Evolutionary conservation across 2,888 invertebrate species (phyloP).

Genomic region (Autographa gamma): DNA sequence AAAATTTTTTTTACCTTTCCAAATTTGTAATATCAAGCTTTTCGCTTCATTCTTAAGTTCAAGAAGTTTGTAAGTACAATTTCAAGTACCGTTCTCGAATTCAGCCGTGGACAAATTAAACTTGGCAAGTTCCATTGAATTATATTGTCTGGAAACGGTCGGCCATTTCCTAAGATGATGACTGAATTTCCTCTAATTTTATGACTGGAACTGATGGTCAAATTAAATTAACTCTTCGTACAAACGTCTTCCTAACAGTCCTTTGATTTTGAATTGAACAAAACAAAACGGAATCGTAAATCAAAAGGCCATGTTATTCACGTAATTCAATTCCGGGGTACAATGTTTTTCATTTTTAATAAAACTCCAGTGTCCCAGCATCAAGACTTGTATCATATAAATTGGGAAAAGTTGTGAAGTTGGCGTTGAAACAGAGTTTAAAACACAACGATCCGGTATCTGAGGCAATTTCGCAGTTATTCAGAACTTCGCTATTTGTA

Average conservation of each 20-base stretch:
- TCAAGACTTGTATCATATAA: constrained; percentile 12
- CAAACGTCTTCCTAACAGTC: constrained; percentile 14
- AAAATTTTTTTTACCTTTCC: constrained; percentile 12
- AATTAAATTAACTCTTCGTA: constrained; percentile 27
- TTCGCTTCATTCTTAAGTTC: constrained; percentile 29
- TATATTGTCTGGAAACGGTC: constrained; percentile 66
- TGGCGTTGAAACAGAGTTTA: constrained; percentile 38
- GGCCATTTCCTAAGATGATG: constrained; percentile 57
- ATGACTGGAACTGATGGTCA: constrained; percentile 30
- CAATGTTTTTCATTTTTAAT: constrained; percentile 21
- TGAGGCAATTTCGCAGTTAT: constrained; percentile 42
- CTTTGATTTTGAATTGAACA: constrained; percentile 1
- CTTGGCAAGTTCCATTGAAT: constrained; percentile 68
- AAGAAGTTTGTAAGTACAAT: constrained; percentile 49
- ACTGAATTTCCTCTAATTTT: constrained; percentile 46
- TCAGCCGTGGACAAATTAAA: constrained; percentile 63
- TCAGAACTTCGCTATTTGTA: constrained; percentile 57
- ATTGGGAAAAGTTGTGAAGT: constrained; percentile 23
- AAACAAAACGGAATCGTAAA: constrained; percentile 20
- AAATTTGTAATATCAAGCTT: constrained; percentile 24
- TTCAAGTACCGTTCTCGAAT: constrained; percentile 46
- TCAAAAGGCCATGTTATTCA: constrained; percentile 14
- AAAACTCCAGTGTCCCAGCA: constrained; percentile 22
- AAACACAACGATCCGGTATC: constrained; percentile 46
- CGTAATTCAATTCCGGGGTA: constrained; percentile 21